A percentile compares a stretch with the other conserved stretches of the same genome.
Conservation (phyloP, 2,888 invertebrate genomes). For the Esperia sulphurella region DNA sequence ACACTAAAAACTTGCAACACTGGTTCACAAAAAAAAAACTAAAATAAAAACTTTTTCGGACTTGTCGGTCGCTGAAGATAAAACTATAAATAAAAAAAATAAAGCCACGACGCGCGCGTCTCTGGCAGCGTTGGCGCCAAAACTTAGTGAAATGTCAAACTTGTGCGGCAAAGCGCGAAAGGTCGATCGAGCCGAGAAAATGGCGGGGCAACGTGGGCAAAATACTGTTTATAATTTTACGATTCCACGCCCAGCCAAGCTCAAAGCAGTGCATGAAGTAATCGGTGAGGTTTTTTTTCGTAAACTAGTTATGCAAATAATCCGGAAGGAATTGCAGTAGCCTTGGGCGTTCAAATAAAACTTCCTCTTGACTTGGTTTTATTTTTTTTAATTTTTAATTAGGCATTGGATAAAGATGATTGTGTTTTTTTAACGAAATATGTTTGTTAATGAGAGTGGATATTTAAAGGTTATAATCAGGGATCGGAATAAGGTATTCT, state of each 20-base stretch:
- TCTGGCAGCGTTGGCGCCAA: conserved; percentile 47
- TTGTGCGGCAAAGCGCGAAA: conserved; percentile 39
- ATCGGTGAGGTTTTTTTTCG: neutral
- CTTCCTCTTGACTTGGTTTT: neutral
- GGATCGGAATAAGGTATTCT: no score
- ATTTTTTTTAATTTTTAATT: neutral
- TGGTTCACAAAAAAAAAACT: conserved; percentile 6
- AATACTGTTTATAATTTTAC: neutral
- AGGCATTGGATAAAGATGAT: neutral
- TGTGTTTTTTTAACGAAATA: no score
- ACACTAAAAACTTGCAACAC: conserved; percentile 2
- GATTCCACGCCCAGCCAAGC: neutral
- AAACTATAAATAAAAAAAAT: neutral
- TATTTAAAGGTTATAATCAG: no score
- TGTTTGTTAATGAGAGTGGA: no score
- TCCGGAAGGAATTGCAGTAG: neutral
- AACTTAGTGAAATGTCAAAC: conserved; percentile 62
- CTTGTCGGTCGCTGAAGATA: neutral
- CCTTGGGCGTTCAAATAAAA: neutral
- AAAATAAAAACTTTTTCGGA: neutral
- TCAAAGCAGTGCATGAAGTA: neutral
- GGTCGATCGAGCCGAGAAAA: conserved; percentile 31
- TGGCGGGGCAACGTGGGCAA: conserved; percentile 38
- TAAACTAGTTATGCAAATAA: no score
- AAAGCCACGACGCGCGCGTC: conserved; percentile 9